These are phyloP conservation scores for Tadarida brasiliensis DNA, from an alignment of 2,797 vertebrate genomes.

Conservation along the genomic window DNA sequence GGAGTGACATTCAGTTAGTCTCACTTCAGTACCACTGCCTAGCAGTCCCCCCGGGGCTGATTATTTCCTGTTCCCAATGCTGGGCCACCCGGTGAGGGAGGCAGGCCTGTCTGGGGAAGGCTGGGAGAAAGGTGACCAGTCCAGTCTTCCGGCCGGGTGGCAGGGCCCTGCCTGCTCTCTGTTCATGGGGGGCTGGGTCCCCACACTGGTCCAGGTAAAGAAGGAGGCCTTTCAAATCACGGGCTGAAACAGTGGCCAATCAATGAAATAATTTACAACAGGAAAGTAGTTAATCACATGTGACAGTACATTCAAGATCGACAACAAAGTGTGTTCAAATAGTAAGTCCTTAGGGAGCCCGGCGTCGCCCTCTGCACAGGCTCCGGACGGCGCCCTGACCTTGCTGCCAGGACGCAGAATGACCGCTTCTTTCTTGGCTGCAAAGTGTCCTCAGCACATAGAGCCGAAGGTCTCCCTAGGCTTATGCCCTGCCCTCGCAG, in stretches of 20 bases:
- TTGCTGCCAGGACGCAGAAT: neutral
- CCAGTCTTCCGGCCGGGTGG: too few relatives aligned
- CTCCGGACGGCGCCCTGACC: neutral
- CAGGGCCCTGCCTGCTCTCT: neutral
- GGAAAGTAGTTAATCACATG: neutral
- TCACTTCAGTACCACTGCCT: too few relatives aligned
- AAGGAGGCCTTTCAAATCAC: too few relatives aligned
- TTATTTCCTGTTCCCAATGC: neutral
- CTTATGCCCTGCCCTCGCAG: too few relatives aligned
- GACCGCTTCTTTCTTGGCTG: neutral
- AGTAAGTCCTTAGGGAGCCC: neutral
- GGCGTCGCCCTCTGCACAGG: neutral
- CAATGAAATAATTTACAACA: neutral
- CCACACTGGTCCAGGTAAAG: fast-evolving
- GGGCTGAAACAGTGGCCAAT: too few relatives aligned
- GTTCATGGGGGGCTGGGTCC: neutral
- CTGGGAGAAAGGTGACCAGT: neutral
- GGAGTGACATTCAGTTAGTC: too few relatives aligned
- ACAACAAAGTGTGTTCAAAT: neutral
- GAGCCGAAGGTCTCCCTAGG: too few relatives aligned
- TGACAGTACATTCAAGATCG: neutral
- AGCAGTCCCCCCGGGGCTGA: neutral
- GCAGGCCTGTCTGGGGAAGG: too few relatives aligned
- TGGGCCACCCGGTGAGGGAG: fast-evolving
- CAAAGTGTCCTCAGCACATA: neutral